A percentile compares a stretch with the other conserved stretches of the same genome.
These are phyloP conservation scores for Cremastinae sp. DNA, from an alignment of 2,888 invertebrate genomes.

Conservation along the genomic window DNA sequence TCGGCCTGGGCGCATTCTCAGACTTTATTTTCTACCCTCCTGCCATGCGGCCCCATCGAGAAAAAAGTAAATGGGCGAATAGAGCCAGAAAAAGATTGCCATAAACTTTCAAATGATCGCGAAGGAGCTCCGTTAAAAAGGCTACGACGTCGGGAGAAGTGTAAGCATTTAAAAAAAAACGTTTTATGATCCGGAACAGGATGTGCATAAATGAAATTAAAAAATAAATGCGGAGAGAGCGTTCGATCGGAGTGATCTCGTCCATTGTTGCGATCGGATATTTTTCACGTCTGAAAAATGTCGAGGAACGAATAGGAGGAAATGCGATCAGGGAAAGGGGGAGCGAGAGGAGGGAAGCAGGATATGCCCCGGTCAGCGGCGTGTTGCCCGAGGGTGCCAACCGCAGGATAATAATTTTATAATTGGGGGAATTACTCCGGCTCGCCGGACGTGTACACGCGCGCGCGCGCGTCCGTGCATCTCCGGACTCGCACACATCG, in stretches of 20 bases:
- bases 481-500: not conserved
- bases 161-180: slow-evolving; percentile 1
- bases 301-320: slow-evolving; percentile 63
- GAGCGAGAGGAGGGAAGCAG: slow-evolving; percentile 51
- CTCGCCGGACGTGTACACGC: slow-evolving; percentile 72
- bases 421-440: slow-evolving; percentile 79
- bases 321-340: not conserved
- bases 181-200: slow-evolving; percentile 16
- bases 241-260: not conserved
- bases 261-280: too few species aligned
- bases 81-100: slow-evolving; percentile 22
- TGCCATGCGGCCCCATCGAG: too few species aligned
- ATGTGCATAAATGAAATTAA: slow-evolving; percentile 12
- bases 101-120: not conserved
- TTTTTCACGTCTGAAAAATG: slow-evolving; percentile 17
- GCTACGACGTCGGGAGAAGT: too few species aligned
- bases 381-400: slow-evolving; percentile 79
- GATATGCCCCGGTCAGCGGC: slow-evolving; percentile 69
- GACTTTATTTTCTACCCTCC: slow-evolving; percentile 6
- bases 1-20: slow-evolving; percentile 5
- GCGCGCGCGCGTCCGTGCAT: slow-evolving; percentile 8
- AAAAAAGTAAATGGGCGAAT: slow-evolving; percentile 1
- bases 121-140: too few species aligned
- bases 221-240: not conserved
- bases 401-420: slow-evolving; percentile 80